Evolutionary conservation across 1,140 invertebrate genomes (phyloP), one percentile per base, ranked within the genome.

Genomic region (Phortica variegata): DNA sequence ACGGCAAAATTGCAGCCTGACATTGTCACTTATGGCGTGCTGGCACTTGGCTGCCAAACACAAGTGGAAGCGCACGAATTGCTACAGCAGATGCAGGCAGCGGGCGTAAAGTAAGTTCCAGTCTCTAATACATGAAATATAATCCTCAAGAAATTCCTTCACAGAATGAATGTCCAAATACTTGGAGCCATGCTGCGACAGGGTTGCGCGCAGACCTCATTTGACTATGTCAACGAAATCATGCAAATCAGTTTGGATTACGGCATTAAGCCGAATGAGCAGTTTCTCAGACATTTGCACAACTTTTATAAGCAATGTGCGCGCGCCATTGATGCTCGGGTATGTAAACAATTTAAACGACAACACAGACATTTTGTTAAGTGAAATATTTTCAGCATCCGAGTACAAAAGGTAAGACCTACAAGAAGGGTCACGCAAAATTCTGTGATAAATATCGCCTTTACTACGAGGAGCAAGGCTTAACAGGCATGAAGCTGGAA

Each of bases 11-110:
- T 92, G 12, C 76, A 77, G 32, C 85, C 87, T 4, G 84, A 95
- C 75, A 80, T 93, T 47, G 79, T 91, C 36, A 94, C 93, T 1
- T 95, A 89, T 80, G 92, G 91, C 20, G 83, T 87, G 2, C 73
- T 95, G n/a, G 87, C 93, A 3, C 61, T 93, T 45, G 81, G 85
- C 4, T 95, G 92, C 76, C 73, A 69, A 49, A 84, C 74, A 5
- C 77, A 79, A 46, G 73, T 79, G 17, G 78, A 85, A 54, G 87
- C 84, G 15, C 65, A 77, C 40, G 65, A 82, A 33, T 79, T 95
- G 12, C 44, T 95, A 3, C 59, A 78, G 16, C 81, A 87, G 65
- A 89, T 95, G 83, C 78, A 85, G 54, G 75, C 78, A 29, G 79
- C 81, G 34, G 81, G 82, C 56, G 81, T 84, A 26, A 81, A 81